Evolutionary conservation across 2,113 vertebrate species (phyloP).

Genomic region (Stictonetta naevosa): DNA sequence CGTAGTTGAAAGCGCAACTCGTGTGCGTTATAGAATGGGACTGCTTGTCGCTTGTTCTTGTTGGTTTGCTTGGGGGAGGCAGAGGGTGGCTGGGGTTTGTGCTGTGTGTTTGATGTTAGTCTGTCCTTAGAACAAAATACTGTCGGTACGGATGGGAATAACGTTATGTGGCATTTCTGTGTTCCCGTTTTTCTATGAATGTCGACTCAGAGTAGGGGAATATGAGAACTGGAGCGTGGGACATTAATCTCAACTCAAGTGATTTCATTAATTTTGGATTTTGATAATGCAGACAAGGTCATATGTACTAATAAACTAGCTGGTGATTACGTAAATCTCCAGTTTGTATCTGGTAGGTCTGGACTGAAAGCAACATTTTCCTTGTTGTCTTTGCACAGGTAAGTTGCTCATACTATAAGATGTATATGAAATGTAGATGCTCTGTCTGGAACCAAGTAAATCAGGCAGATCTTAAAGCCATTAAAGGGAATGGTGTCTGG

Average conservation of each 20-base stretch:
- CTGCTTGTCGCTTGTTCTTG: neutral
- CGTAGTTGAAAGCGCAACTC: neutral
- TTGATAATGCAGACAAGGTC: neutral
- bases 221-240: neutral
- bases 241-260: neutral
- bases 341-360: neutral
- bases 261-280: neutral
- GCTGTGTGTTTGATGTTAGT: neutral
- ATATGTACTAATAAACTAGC: neutral
- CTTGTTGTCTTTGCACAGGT: neutral
- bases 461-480: neutral
- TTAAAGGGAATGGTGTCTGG: neutral
- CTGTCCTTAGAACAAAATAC: neutral
- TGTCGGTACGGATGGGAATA: neutral
- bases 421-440: neutral
- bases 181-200: neutral
- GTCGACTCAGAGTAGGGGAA: neutral
- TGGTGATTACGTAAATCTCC: neutral
- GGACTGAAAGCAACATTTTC: neutral
- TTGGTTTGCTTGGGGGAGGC: neutral
- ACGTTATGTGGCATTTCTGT: neutral
- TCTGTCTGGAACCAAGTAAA: neutral
- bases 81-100: neutral
- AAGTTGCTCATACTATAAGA: neutral
- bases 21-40: neutral